A percentile compares a stretch with the other conserved stretches of the same genome.
phyloP scores from a whole-genome alignment of 92 coral and sea anemone genomes.

The Anthopleura xanthogrammica region DNA sequence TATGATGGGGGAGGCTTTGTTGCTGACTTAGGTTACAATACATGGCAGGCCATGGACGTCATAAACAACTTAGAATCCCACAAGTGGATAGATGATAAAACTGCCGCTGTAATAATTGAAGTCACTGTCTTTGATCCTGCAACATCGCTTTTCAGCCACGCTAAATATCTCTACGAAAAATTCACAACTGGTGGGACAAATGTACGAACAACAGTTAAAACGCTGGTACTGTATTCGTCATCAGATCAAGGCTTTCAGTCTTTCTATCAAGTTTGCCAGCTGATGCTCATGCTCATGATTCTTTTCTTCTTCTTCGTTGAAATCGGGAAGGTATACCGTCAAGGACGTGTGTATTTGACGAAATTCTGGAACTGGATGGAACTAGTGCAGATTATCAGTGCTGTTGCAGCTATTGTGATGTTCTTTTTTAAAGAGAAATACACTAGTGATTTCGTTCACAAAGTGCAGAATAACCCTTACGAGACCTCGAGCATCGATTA shows the following conservation, averaged over 20 bases:
- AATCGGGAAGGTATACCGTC: constrained; percentile 70
- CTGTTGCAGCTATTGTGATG: constrained; percentile 65
- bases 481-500: constrained; percentile 75
- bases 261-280: constrained; percentile 73
- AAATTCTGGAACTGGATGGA: constrained; percentile 87
- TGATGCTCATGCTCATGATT: constrained; percentile 65
- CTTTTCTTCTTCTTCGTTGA: constrained; percentile 69
- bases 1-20: constrained; percentile 85
- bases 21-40: constrained; percentile 82
- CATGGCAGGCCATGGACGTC: constrained; percentile 56
- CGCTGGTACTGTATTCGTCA: constrained; percentile 69
- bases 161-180: constrained; percentile 67
- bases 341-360: constrained; percentile 52
- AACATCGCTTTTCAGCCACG: constrained; percentile 63
- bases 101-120: constrained; percentile 68
- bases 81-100: constrained; percentile 69
- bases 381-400: constrained; percentile 59
- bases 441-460: constrained; percentile 67
- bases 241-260: constrained; percentile 51
- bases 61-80: constrained; percentile 41
- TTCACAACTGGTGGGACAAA: constrained; percentile 61
- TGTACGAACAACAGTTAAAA: constrained; percentile 44
- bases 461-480: constrained; percentile 72
- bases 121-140: constrained; percentile 80
- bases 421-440: constrained; percentile 75